Percentiles rank a stretch among this genome's conserved stretches.
Evolutionary conservation across 2,888 invertebrate genomes (phyloP).

Genomic region (Stenichneumon culpator): DNA sequence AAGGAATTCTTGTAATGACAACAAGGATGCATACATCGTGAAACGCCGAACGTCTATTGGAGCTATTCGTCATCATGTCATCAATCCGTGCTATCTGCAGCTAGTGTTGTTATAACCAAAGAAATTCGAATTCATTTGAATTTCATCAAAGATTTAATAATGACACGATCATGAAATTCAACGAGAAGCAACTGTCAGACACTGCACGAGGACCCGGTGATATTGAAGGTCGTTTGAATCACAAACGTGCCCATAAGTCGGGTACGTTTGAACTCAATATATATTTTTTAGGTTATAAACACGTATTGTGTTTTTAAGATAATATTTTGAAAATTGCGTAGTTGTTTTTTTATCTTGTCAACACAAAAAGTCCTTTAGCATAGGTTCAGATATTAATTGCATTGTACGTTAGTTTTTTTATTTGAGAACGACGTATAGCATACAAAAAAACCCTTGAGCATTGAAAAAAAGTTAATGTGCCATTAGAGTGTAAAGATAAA

Average conservation of each 20-base stretch:
- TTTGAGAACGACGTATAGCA: no score
- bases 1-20: neutral
- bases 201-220: slow-evolving; percentile 88
- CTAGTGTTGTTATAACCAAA: neutral
- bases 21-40: neutral
- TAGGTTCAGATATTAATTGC: neutral
- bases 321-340: neutral
- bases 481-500: neutral
- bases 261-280: slow-evolving; percentile 73
- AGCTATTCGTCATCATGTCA: neutral
- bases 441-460: neutral
- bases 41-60: neutral
- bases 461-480: neutral
- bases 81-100: neutral
- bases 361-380: neutral
- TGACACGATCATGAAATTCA: slow-evolving; percentile 89
- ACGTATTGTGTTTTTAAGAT: neutral
- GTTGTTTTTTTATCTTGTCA: neutral
- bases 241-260: slow-evolving; percentile 86
- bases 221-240: slow-evolving; percentile 91
- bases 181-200: slow-evolving; percentile 89
- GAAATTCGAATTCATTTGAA: slow-evolving; percentile 10
- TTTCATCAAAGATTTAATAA: slow-evolving; percentile 12
- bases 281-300: slow-evolving; percentile 50
- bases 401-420: no score